Percentiles rank a stretch among this genome's conserved stretches.
Evolutionary conservation across 2,113 vertebrate species (phyloP).

Genomic region (Piliocolobus tephrosceles): DNA sequence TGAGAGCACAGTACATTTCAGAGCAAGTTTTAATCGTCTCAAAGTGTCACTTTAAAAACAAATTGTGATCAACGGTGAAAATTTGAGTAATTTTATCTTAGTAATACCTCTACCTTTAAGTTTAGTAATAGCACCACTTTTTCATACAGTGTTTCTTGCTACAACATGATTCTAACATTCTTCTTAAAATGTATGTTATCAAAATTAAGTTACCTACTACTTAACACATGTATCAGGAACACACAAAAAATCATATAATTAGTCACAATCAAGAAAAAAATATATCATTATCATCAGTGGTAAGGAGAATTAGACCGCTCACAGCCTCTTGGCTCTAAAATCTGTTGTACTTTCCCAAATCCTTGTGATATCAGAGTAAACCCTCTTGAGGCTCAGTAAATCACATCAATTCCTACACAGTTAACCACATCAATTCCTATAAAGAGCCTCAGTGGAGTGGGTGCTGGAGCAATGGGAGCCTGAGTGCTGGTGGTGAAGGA

Average conservation of each 20-base stretch:
- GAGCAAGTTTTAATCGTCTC: background rate
- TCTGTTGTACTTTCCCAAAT: background rate
- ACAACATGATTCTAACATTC: background rate
- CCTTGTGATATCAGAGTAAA: background rate
- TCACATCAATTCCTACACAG: background rate
- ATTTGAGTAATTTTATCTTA: conserved; percentile 18
- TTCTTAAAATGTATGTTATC: conserved; percentile 14
- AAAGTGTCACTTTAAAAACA: conserved; percentile 11
- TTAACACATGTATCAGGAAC: background rate
- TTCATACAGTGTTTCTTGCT: background rate
- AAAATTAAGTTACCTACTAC: background rate
- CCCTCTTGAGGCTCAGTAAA: background rate
- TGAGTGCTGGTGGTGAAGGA: fast-evolving
- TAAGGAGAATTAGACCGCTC: background rate
- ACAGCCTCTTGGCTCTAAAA: background rate
- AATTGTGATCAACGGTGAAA: conserved; percentile 33
- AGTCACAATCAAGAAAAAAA: background rate
- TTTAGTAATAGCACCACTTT: background rate
- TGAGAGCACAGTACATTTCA: background rate
- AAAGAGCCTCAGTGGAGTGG: background rate
- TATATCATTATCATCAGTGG: background rate
- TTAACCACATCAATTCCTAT: background rate
- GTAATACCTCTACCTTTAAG: background rate
- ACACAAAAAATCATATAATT: background rate
- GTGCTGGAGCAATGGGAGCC: no score